Percentiles rank a stretch among this genome's conserved stretches.
Conservation (phyloP, 2,113 vertebrate genomes). For the Cyanoramphus novaezelandiae region DNA sequence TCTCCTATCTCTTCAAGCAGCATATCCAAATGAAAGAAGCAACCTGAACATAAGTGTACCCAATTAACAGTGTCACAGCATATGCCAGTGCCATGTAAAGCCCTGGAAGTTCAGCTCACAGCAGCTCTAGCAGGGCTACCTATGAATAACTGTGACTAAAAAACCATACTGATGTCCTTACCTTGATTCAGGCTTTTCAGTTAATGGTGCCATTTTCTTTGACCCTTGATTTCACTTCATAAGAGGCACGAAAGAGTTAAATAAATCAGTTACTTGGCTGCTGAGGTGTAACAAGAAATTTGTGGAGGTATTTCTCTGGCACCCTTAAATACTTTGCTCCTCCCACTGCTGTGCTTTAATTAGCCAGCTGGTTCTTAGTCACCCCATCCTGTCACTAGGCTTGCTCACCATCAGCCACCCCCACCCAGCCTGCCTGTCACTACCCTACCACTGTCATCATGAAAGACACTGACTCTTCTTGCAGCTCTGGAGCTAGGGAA, state of each 20-base stretch:
- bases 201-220: slow-evolving; percentile 61
- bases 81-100: neutral
- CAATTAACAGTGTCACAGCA: neutral
- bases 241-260: neutral
- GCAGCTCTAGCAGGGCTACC: neutral
- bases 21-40: neutral
- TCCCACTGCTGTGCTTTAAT: slow-evolving; percentile 64
- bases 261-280: neutral
- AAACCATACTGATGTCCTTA: neutral
- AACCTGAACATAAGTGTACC: neutral
- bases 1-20: neutral
- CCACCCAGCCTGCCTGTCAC: slow-evolving; percentile 48
- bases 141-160: neutral
- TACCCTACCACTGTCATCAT: slow-evolving; percentile 13
- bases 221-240: neutral
- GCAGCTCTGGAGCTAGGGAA: neutral
- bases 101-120: neutral
- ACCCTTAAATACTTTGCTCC: slow-evolving; percentile 58
- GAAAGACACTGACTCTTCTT: neutral
- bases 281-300: slow-evolving; percentile 3
- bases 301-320: slow-evolving; percentile 24
- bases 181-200: slow-evolving; percentile 57
- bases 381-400: slow-evolving; percentile 43
- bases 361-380: slow-evolving; percentile 61
- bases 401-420: slow-evolving; percentile 47